Base-by-base conservation (phyloP, 2,797 vertebrate species). In the Sarcophilus harrisii region DNA sequence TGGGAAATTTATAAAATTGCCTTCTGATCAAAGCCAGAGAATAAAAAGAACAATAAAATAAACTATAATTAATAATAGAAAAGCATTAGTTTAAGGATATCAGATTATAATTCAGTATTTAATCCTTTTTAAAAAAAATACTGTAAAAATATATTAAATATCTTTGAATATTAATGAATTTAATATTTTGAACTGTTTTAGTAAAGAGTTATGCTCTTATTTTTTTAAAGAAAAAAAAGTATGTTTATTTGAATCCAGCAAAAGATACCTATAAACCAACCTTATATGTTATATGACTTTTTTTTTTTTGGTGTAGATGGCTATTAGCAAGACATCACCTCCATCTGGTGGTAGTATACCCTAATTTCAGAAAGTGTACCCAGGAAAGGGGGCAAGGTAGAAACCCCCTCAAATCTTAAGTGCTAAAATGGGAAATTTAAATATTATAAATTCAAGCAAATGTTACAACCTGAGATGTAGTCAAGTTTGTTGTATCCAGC, bases 1-100 rank as follows among this genome's bases (percentile, higher is more conserved):
- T 45, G 94, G 92, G 30, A 60, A 94, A 95, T 55, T 54, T 96
- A 91, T 57, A 45, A 90, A 97, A 81, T 93, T 73, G 90, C 18
- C 38, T 95, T 93, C 92, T 91, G 58, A 49, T 95, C 60, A 92
- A 91, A 94, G 55, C 49, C 81, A 95, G 92, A 60, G 90, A 95
- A 27, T 91, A 54, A 96, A 55, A 92, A 16, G 87, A 94, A 93
- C 32, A 94, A 89, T 94, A 59, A 92, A 97, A 90, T 52, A 87
- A 94, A 94, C 54, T 27, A 14, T 6, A n/a, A 49, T 92, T 95
- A n/a, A 91, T 11, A 10, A 57, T 93, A 60, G 73, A 24, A 55
- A 32, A 91, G 66, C 13, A 95, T 94, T 96, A 30, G 52, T 96
- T n/a, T 55, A 91, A 94, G 54, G 54, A 55, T 55, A 55, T 55